Evolutionary conservation across 2,113 vertebrate genomes (phyloP).

Genomic region (Gopherus flavomarginatus): DNA sequence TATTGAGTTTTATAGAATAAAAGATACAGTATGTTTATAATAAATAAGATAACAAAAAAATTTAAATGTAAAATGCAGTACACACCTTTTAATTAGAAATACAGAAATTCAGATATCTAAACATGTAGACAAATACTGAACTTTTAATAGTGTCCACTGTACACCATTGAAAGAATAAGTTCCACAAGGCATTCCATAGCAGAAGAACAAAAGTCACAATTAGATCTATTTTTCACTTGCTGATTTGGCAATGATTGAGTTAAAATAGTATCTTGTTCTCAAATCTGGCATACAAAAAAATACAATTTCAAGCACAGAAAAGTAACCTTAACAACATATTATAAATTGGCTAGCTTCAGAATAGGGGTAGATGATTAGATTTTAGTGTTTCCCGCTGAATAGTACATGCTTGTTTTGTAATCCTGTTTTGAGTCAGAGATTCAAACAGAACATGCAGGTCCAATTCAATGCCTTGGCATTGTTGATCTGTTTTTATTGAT

Average conservation of each 20-base stretch:
- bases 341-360: slow-evolving; percentile 73
- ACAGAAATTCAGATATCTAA: background rate
- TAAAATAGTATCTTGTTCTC: slow-evolving; percentile 47
- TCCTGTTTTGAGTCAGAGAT: slow-evolving; percentile 76
- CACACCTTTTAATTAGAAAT: background rate
- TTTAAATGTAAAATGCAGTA: background rate
- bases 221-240: slow-evolving; percentile 42
- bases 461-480: slow-evolving; percentile 74
- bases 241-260: slow-evolving; percentile 28
- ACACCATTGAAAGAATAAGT: background rate
- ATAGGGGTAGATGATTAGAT: slow-evolving; percentile 77
- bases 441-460: slow-evolving; percentile 79
- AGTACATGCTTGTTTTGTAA: slow-evolving; percentile 78
- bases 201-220: background rate
- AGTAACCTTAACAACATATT: slow-evolving; percentile 72
- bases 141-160: background rate
- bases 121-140: background rate
- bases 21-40: background rate
- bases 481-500: slow-evolving; percentile 85
- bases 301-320: slow-evolving; percentile 72
- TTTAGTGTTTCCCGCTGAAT: slow-evolving; percentile 78
- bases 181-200: background rate
- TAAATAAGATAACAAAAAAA: background rate
- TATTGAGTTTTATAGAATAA: background rate
- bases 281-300: slow-evolving; percentile 43